Conservation (phyloP, 2,113 vertebrate genomes). For the Ifrita kowaldi region DNA sequence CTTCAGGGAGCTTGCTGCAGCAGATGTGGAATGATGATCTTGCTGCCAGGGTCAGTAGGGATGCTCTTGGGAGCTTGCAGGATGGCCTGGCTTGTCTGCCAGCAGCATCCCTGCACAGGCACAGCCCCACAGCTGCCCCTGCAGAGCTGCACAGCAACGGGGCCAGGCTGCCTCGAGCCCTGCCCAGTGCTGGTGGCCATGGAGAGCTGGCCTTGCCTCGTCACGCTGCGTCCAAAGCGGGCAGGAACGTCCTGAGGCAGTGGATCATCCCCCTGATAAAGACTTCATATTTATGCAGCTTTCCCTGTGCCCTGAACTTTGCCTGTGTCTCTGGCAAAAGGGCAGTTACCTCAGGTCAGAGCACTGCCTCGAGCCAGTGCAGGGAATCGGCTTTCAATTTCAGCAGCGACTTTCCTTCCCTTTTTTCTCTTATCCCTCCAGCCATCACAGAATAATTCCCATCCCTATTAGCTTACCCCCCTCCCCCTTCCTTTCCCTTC, state of each 20-base stretch:
- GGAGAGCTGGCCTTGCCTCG: not conserved
- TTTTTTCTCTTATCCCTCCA: conserved; percentile 58
- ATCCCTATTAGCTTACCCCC: conserved; percentile 64
- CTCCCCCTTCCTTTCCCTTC: conserved; percentile 65
- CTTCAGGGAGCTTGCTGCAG: not conserved
- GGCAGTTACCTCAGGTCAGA: conserved; percentile 74
- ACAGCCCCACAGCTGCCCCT: not conserved
- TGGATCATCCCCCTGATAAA: not conserved
- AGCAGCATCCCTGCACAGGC: not conserved
- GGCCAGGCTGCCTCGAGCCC: not conserved
- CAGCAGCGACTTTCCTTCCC: conserved; percentile 61
- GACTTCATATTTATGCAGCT: conserved; percentile 66
- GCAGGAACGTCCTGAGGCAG: not conserved
- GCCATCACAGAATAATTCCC: conserved; percentile 68
- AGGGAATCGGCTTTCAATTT: conserved; percentile 69
- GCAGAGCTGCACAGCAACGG: not conserved
- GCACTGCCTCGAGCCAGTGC: conserved; percentile 67
- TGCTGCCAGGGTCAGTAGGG: not conserved
- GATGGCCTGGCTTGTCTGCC: accelerated
- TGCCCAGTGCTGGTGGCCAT: not conserved
- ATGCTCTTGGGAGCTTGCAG: not conserved
- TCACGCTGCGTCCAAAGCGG: not conserved
- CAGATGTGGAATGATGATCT: not conserved
- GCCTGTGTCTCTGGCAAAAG: conserved; percentile 61
- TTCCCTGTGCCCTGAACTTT: conserved; percentile 45